Evolutionary conservation across 1,140 invertebrate species (phyloP).

Genomic region (Rhizoglyphus robini): DNA sequence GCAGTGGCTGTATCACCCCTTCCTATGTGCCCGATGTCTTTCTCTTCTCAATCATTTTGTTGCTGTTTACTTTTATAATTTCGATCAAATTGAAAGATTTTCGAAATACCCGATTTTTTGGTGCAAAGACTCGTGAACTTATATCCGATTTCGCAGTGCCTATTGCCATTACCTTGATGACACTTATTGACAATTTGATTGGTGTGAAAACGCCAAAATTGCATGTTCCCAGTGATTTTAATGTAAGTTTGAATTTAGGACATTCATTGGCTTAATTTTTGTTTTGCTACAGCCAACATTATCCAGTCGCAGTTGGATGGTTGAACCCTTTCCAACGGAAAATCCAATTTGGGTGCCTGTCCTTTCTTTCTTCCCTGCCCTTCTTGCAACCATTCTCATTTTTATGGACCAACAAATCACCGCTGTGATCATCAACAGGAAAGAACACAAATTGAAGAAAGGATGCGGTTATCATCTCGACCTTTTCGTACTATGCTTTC

Average conservation of each 20-base stretch:
- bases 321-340: conserved; percentile 61
- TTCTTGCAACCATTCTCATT: conserved; percentile 88
- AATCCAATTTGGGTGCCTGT: conserved; percentile 75
- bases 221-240: conserved; percentile 72
- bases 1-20: conserved; percentile 50
- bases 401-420: conserved; percentile 99
- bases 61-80: conserved; percentile 79
- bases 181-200: conserved; percentile 59
- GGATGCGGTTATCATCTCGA: conserved; percentile 96
- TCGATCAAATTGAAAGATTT: conserved; percentile 80
- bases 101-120: conserved; percentile 87
- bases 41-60: conserved; percentile 87
- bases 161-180: conserved; percentile 87
- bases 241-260: conserved; percentile 31
- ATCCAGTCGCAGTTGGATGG: conserved; percentile 67
- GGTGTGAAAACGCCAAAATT: conserved; percentile 87
- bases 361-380: conserved; percentile 69
- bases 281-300: conserved; percentile 49
- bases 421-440: conserved; percentile 92
- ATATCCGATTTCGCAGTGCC: conserved; percentile 96
- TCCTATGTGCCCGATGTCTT: conserved; percentile 79
- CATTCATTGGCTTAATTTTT: neutral
- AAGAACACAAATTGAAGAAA: conserved; percentile 96
- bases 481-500: conserved; percentile 71
- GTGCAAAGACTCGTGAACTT: conserved; percentile 75